A percentile compares a stretch with the other conserved stretches of the same genome.
These are phyloP conservation scores for Aythya baeri DNA, from an alignment of 2,113 vertebrate genomes.

Conservation along the genomic window DNA sequence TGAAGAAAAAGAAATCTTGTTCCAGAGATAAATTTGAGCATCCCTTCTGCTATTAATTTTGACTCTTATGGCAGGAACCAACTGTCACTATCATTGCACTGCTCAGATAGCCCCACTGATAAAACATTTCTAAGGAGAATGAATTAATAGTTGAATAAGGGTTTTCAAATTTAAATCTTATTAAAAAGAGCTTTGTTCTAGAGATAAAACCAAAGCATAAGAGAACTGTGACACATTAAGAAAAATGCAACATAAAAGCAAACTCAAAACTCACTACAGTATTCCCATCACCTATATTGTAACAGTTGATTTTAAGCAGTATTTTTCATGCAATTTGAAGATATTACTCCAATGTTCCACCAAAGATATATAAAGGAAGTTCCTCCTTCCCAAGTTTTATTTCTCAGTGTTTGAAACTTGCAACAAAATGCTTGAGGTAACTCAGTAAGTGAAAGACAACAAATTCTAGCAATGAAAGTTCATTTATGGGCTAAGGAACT, in stretches of 20 bases:
- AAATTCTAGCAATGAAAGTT: neutral
- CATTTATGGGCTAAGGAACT: neutral
- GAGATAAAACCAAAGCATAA: neutral
- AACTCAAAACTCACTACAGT: neutral
- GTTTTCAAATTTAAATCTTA: neutral
- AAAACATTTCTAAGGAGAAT: neutral
- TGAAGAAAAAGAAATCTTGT: neutral
- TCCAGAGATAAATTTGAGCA: neutral
- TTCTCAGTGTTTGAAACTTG: neutral
- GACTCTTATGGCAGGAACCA: neutral
- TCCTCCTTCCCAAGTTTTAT: neutral
- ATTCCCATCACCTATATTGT: neutral
- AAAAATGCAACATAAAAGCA: neutral
- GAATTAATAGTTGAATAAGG: neutral
- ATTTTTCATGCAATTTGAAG: neutral
- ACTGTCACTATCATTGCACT: neutral
- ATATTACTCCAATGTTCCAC: neutral
- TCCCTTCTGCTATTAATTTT: neutral
- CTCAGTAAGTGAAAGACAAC: neutral
- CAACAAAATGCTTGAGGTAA: neutral
- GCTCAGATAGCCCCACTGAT: neutral
- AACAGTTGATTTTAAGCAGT: neutral
- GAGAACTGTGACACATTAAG: neutral
- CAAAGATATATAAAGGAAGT: neutral
- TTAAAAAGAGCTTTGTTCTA: neutral